Base-by-base conservation (phyloP, 2,888 invertebrate species). In the Merodon equestris region DNA sequence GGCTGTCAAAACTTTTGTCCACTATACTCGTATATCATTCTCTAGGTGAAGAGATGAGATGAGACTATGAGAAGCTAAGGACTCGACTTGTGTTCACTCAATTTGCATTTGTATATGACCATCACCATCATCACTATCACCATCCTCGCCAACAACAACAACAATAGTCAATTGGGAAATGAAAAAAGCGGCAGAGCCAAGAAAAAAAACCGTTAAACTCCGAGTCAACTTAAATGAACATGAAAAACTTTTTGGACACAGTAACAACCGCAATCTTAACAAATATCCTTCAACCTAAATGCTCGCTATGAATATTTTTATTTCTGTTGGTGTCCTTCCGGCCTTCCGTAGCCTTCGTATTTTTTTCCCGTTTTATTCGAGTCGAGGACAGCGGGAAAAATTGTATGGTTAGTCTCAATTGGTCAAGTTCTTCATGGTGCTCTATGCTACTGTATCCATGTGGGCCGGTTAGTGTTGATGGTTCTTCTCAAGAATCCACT, bases 251-350 rank as follows among this genome's bases (percentile, higher is more conserved):
- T n/a, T 54, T 50, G 61, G 61, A 77, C 67, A 67, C 57, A 73
- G 77, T 77, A 67, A 63, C 72, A 77, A 77, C 73, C 77, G 57
- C 77, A 77, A 77, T 77, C 72, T 77, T 67, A 77, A 73, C 77
- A 68, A 77, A 72, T 72, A 63, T 73, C 63, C 73, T 67, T 56
- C 72, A 56, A 57, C 72, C 66, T 63, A 51, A 67, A 68, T 77
- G 73, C 53, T 73, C 57, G 63, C 72, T 67, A 67, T 77, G 77
- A 73, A 63, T 68, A 72, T 67, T 61, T 57, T 56, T 34, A 38
- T 18, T 57, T 34, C 13, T 53, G 50, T 50, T 56, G 15, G 3
- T 38, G 19, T 36, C 9, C 17, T 63, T 57, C 34, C n/a, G 9
- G 3, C 10, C n/a, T n/a, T 2, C 13, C 27, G 17, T 47, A 34